Evolutionary conservation across 37 sponge, comb jelly and placozoan species (phyloP).

Genomic region (Mnemiopsis leidyi): DNA sequence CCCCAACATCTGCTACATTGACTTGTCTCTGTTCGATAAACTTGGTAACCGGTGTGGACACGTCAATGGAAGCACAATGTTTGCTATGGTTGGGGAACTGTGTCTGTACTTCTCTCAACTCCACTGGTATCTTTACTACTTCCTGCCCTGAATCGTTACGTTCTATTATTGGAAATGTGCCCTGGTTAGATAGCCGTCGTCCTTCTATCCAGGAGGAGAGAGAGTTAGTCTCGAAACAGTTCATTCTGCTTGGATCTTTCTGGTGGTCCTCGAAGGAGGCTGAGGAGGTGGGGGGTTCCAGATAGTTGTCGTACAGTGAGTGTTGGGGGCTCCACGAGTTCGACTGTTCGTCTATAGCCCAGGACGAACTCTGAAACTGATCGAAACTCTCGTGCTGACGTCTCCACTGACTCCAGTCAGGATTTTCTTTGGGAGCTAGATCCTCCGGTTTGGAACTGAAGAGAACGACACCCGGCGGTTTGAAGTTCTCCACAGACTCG

Average conservation of each 20-base stretch:
- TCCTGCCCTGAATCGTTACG: conserved; percentile 23
- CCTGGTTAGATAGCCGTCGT: not conserved
- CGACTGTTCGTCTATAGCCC: conserved; percentile 40
- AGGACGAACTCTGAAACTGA: conserved; percentile 12
- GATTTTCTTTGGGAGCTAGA: not conserved
- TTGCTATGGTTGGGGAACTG: not conserved
- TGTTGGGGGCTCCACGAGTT: conserved; percentile 56
- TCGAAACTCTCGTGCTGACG: conserved; percentile 30
- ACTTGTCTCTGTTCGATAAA: conserved; percentile 53
- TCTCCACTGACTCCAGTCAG: conserved; percentile 55
- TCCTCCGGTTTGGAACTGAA: conserved; percentile 47
- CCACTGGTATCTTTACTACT: conserved; percentile 38
- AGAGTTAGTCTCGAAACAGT: not conserved
- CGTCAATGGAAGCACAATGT: not conserved
- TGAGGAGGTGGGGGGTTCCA: conserved; percentile 1
- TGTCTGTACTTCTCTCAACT: conserved; percentile 17
- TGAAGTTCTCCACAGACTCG: conserved; percentile 18
- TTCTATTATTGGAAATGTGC: not conserved
- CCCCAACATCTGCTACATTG: not conserved
- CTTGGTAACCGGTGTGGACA: not conserved
- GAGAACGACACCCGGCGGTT: conserved; percentile 4
- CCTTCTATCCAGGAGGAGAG: not conserved
- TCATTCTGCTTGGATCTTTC: not conserved
- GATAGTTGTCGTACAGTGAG: not conserved
- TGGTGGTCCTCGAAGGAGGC: not conserved